Percentiles rank a stretch among this genome's conserved stretches.
phyloP scores from a whole-genome alignment of 2,888 invertebrate species.

The Agrilus biguttatus region DNA sequence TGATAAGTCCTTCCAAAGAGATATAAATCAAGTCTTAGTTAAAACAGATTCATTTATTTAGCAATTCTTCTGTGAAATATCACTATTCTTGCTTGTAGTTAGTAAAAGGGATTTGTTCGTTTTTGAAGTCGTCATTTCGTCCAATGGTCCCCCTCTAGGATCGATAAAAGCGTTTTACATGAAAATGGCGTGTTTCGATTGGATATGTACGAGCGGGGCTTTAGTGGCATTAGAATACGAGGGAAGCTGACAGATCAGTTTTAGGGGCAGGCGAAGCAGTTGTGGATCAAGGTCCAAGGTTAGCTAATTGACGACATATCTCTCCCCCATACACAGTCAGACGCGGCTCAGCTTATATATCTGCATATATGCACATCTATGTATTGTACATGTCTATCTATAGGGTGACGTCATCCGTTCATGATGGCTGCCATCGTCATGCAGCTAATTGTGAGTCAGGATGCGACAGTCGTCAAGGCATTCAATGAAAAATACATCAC shows the following conservation, averaged over 20 bases:
- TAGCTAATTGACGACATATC: conserved; percentile 23
- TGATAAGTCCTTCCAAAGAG: no score
- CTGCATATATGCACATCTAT: neutral
- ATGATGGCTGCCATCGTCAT: conserved; percentile 19
- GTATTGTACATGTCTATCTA: neutral
- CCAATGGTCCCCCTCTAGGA: no score
- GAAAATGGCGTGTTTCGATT: no score
- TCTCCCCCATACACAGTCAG: conserved; percentile 12
- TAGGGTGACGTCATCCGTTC: conserved; percentile 20
- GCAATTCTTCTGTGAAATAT: no score
- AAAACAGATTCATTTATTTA: no score
- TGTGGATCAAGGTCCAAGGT: conserved; percentile 18
- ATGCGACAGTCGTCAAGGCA: conserved; percentile 9
- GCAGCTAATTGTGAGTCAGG: conserved; percentile 10
- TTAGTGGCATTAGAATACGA: conserved; percentile 5
- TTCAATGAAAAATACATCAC: neutral
- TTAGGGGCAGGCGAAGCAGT: conserved; percentile 9
- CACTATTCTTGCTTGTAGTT: no score
- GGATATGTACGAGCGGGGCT: conserved; percentile 1
- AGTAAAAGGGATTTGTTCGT: no score
- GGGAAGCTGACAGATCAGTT: conserved; percentile 9
- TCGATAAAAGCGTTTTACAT: no score
- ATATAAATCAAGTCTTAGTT: no score
- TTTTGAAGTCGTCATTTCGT: no score
- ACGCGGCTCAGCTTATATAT: conserved; percentile 15